These are phyloP conservation scores for Drosophila melanogaster DNA, from an alignment of 1,140 invertebrate genomes.

Conservation along the genomic window DNA sequence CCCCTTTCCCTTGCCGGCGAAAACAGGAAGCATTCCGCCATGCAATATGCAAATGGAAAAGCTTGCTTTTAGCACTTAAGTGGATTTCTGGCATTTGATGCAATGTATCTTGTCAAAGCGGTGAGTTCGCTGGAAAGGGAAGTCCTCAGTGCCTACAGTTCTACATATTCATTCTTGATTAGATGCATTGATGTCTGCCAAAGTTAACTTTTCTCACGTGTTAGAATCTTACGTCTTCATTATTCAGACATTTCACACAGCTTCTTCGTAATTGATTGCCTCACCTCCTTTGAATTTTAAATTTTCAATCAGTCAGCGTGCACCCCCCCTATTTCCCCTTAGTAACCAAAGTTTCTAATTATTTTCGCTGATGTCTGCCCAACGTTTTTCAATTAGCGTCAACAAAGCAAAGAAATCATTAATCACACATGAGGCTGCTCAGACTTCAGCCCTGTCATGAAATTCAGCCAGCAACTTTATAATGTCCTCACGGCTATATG, in stretches of 20 bases:
- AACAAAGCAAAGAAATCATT: constrained; percentile 74
- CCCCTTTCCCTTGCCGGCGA: constrained; percentile 15
- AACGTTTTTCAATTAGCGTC: constrained; percentile 73
- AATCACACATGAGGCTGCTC: constrained; percentile 50
- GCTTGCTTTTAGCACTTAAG: constrained; percentile 65
- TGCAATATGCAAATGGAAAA: constrained; percentile 56
- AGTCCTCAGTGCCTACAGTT: constrained; percentile 1
- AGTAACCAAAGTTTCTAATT: constrained; percentile 11
- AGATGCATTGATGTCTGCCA: background rate
- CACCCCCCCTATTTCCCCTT: background rate
- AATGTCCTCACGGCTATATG: constrained; percentile 28
- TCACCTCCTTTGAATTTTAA: constrained; percentile 10
- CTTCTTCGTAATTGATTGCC: constrained; percentile 14
- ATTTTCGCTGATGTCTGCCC: constrained; percentile 35
- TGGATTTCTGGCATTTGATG: constrained; percentile 75
- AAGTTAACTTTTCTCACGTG: no score
- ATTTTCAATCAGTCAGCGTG: constrained; percentile 20
- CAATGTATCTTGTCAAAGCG: constrained; percentile 44
- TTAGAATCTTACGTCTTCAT: no score
- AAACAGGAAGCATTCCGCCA: constrained; percentile 41
- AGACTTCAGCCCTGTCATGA: constrained; percentile 60
- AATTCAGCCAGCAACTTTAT: constrained; percentile 48
- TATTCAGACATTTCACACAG: background rate
- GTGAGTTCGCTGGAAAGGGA: background rate
- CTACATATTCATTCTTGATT: background rate